phyloP scores from a whole-genome alignment of 2,888 invertebrate species.

The Ennomos fuscantarius region DNA sequence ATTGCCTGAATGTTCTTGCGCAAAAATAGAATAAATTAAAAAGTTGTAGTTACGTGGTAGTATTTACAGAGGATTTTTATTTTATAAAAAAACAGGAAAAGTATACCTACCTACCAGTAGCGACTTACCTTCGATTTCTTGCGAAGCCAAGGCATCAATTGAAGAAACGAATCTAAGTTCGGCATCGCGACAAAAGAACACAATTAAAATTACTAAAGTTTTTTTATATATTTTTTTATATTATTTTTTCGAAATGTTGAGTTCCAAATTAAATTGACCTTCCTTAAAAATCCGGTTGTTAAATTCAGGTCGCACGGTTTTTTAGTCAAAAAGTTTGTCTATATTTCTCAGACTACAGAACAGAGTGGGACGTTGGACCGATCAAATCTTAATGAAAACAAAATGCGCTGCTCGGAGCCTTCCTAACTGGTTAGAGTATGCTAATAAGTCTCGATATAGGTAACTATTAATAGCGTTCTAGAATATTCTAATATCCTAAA shows the following conservation, averaged over 20 bases:
- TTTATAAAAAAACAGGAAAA: too few species aligned
- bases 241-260: not conserved
- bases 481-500: conserved; percentile 15
- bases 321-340: not conserved
- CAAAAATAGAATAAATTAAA: not conserved
- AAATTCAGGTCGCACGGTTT: conserved; percentile 7
- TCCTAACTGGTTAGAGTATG: conserved; percentile 19
- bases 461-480: conserved; percentile 14
- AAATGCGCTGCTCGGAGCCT: conserved; percentile 4
- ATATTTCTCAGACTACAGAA: conserved; percentile 4
- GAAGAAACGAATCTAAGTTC: conserved; percentile 12
- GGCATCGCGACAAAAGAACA: conserved; percentile 11
- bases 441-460: not conserved
- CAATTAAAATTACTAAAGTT: not conserved
- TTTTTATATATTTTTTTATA: too few species aligned
- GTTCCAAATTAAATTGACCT: conserved; percentile 9
- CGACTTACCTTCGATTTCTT: conserved; percentile 20
- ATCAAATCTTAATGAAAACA: conserved; percentile 13
- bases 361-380: conserved; percentile 14
- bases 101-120: not conserved
- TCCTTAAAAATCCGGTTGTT: conserved; percentile 7
- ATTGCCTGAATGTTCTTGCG: too few species aligned
- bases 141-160: conserved; percentile 22
- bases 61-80: too few species aligned
- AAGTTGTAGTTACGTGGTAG: too few species aligned